These are phyloP conservation scores for Catotricha subobsoleta DNA, from an alignment of 2,888 invertebrate genomes.

Conservation along the genomic window DNA sequence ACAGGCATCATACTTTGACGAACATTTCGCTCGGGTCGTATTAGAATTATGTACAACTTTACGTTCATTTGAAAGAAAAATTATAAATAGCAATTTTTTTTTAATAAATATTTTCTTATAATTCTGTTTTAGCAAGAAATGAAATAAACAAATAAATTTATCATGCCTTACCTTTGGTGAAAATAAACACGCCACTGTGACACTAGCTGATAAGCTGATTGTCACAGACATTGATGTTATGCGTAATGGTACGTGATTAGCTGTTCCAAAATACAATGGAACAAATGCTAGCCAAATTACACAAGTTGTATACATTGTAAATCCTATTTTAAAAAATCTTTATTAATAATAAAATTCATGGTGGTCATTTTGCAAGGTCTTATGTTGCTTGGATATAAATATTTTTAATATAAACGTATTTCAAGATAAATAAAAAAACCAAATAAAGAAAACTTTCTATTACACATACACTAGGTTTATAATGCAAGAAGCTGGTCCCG, in stretches of 20 bases:
- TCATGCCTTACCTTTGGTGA: conserved; percentile 62
- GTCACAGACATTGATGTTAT: conserved; percentile 93
- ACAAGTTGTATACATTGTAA: conserved; percentile 98
- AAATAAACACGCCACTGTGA: conserved; percentile 83
- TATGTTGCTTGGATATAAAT: neutral
- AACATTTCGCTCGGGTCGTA: conserved; percentile 77
- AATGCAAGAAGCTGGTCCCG: too few relatives aligned
- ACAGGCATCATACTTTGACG: conserved; percentile 74
- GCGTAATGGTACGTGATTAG: conserved; percentile 75
- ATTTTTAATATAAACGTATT: neutral
- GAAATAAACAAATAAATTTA: neutral
- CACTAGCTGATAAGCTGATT: conserved; percentile 83
- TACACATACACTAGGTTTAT: too few relatives aligned
- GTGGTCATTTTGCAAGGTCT: too few relatives aligned
- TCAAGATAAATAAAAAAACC: neutral
- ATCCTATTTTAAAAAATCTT: conserved; percentile 37
- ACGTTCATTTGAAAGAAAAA: neutral
- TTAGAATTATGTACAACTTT: conserved; percentile 72
- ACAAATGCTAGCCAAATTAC: conserved; percentile 98
- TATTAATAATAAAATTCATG: too few relatives aligned
- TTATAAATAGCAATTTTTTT: neutral
- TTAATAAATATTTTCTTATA: neutral
- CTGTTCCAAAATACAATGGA: conserved; percentile 91
- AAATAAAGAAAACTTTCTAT: too few relatives aligned
- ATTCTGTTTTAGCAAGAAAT: too few relatives aligned